Base-by-base conservation (phyloP, 1,140 invertebrate genomes). In the Leptinotarsa lineolata region DNA sequence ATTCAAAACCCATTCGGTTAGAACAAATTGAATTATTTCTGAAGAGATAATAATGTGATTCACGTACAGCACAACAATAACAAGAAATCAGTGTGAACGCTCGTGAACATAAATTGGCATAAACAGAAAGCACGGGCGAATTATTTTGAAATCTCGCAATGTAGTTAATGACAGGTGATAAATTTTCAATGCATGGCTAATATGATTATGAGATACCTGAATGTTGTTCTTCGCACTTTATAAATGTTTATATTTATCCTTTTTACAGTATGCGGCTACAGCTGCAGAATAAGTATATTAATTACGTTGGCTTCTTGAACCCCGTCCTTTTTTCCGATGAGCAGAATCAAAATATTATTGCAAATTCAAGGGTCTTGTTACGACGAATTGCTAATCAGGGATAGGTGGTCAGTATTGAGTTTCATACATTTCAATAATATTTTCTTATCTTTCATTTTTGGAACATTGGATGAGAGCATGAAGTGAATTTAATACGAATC, bases 151-250 rank as follows among this genome's bases (percentile, higher is more conserved):
- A 71, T 63, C 58, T 21, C 58, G 69, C 69, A 71, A 63, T 71
- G 69, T 71, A 63, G 24, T 61, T 54, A 71, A 71, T 63, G 69
- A 71, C 69, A 71, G 69, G 69, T 63, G 69, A 71, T 71, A 71
- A 71, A 71, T 71, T 71, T 58, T 71, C 60, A 59, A 59, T 61
- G 69, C 69, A 71, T 71, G 59, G 69, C 69, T 71, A 71, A 71
- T 71, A 71, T 71, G 69, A 71, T 71, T 71, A 71, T 71, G 60
- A 71, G 69, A 71, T 71, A 63, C 69, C 60, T 63, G 69, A 71
- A 71, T 71, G 69, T 71, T 71, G 69, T 71, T 71, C 69, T 71
- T 71, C 69, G 69, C 69, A 71, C 69, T 71, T 71, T 71, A 71
- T 71, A 71, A 71, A 71, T 71, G 69, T 69, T 71, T 71, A 58